Conservation (phyloP, 2,797 vertebrate genomes). For the Taeniopygia guttata region DNA sequence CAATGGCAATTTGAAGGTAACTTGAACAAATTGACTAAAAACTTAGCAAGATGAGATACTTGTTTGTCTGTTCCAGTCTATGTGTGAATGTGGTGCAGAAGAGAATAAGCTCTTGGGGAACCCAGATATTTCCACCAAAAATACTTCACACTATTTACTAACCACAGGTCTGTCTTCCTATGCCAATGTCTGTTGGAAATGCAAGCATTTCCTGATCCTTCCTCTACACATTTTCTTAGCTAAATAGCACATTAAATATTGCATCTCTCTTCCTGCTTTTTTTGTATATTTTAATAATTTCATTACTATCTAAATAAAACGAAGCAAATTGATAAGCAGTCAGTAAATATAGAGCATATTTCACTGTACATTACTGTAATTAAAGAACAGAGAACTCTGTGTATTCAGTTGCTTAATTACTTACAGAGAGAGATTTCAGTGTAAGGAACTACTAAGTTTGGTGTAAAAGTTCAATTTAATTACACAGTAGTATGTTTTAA, state of each 20-base stretch:
- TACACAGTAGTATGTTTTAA: background rate
- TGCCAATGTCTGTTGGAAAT: background rate
- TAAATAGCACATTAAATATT: background rate
- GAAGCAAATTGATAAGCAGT: background rate
- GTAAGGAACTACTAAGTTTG: background rate
- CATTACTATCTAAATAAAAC: background rate
- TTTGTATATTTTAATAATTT: background rate
- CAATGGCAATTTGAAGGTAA: background rate
- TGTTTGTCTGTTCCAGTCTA: accelerated
- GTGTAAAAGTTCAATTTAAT: background rate
- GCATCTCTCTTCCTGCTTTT: background rate
- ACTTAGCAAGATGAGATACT: background rate
- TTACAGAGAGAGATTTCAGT: background rate
- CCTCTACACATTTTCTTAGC: background rate
- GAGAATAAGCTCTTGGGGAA: background rate
- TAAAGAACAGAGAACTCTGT: background rate
- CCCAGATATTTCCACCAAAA: background rate
- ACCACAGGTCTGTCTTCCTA: background rate
- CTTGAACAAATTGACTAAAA: background rate
- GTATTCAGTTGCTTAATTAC: background rate
- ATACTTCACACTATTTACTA: background rate
- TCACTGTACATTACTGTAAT: background rate
- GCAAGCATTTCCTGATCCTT: background rate
- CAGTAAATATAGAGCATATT: background rate
- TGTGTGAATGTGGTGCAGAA: background rate